phyloP scores from a whole-genome alignment of 2,797 vertebrate genomes.

The Hydrophis major region DNA sequence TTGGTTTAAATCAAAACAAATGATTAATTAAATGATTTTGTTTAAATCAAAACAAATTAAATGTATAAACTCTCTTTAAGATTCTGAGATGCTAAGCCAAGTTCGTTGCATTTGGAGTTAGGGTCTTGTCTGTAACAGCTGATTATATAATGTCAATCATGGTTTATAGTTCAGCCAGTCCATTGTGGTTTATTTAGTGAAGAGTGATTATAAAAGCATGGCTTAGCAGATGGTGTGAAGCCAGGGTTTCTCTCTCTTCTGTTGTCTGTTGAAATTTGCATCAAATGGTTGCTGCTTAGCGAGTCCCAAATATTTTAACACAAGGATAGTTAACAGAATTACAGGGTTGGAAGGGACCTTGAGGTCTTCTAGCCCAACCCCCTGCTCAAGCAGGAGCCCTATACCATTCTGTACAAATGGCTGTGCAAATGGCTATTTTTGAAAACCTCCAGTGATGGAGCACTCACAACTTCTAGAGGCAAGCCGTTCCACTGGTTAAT shows the following conservation, averaged over 20 bases:
- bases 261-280: neutral
- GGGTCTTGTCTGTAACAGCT: neutral
- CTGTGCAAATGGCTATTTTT: no score
- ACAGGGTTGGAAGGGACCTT: no score
- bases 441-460: no score
- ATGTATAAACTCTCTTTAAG: neutral
- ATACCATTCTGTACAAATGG: no score
- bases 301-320: neutral
- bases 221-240: neutral
- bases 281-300: neutral
- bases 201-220: neutral
- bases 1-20: neutral
- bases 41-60: neutral
- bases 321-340: no score
- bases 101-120: neutral
- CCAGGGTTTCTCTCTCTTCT: neutral
- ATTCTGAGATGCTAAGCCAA: neutral
- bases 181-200: neutral
- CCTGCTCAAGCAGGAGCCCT: no score
- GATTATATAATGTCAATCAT: neutral
- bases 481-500: no score
- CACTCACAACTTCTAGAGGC: no score
- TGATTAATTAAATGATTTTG: neutral
- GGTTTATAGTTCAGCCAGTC: neutral
- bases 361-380: no score